A percentile compares a stretch with the other conserved stretches of the same genome.
These are phyloP conservation scores for Oryzias melastigma DNA, from an alignment of 2,113 vertebrate species.

Conservation along the genomic window DNA sequence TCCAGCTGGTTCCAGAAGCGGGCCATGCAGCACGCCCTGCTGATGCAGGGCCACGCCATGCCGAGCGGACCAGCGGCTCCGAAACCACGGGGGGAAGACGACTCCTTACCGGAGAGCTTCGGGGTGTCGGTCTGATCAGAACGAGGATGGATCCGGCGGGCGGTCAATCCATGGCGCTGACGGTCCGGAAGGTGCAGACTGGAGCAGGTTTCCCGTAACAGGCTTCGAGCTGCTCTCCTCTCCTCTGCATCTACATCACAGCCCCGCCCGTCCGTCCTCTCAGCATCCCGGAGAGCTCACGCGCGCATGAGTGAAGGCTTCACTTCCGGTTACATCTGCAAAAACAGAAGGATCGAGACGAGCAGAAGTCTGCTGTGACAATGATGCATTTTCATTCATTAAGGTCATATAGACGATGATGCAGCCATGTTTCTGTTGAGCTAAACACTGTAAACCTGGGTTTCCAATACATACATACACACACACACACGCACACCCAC, in stretches of 20 bases:
- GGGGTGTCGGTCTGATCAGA: slow-evolving; percentile 57
- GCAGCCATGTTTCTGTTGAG: no score
- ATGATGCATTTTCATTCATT: no score
- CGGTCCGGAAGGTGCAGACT: not conserved
- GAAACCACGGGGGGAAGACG: not conserved
- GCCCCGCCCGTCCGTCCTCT: no score
- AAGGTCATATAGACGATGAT: no score
- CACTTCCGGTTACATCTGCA: slow-evolving; percentile 11
- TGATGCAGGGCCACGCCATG: slow-evolving; percentile 98
- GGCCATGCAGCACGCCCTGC: slow-evolving; percentile 95
- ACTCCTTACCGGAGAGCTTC: slow-evolving; percentile 19
- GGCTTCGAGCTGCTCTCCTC: no score
- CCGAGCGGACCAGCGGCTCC: slow-evolving; percentile 4
- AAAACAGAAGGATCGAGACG: not conserved
- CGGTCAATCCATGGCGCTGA: slow-evolving; percentile 40
- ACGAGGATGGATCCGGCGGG: not conserved
- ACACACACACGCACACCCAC: no score
- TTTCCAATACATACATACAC: no score
- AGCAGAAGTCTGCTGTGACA: no score
- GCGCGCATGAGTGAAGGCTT: slow-evolving; percentile 25
- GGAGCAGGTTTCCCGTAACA: not conserved
- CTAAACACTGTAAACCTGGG: no score
- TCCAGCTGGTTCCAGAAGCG: slow-evolving; percentile 98
- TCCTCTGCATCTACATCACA: no score
- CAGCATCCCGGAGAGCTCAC: slow-evolving; percentile 11